Percentiles rank a stretch among this genome's conserved stretches.
Conservation (phyloP, 2,888 invertebrate species). For the Phaedon cochleariae region DNA sequence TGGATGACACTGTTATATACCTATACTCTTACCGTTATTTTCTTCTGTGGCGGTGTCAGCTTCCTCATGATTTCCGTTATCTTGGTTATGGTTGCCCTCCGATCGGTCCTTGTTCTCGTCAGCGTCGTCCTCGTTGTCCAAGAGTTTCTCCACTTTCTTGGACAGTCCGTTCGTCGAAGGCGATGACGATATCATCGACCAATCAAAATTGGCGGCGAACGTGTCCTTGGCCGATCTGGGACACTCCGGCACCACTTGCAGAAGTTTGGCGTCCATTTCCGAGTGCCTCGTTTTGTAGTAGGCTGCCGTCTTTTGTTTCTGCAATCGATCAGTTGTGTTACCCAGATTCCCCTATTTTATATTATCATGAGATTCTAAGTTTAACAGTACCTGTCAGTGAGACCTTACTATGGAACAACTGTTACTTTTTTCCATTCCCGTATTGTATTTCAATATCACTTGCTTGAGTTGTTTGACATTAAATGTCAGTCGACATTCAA, state of each 20-base stretch:
- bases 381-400: no score
- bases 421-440: no score
- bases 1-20: not conserved
- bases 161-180: constrained; percentile 45
- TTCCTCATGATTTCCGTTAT: constrained; percentile 3
- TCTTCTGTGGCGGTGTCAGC: not conserved
- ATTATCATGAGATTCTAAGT: no score
- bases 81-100: constrained; percentile 37
- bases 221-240: constrained; percentile 79
- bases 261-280: constrained; percentile 78
- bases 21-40: not conserved
- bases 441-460: no score
- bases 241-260: constrained; percentile 80
- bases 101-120: constrained; percentile 31
- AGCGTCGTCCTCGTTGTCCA: constrained; percentile 25
- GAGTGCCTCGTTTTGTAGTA: constrained; percentile 79
- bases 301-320: constrained; percentile 85
- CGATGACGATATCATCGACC: constrained; percentile 70
- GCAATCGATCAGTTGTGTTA: constrained; percentile 52
- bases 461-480: no score
- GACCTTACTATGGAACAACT: no score
- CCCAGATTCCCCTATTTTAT: no score
- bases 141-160: constrained; percentile 42
- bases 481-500: no score
- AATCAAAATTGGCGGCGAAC: constrained; percentile 77